Evolutionary conservation across 2,113 vertebrate genomes (phyloP).

Genomic region (Oreochromis aureus): DNA sequence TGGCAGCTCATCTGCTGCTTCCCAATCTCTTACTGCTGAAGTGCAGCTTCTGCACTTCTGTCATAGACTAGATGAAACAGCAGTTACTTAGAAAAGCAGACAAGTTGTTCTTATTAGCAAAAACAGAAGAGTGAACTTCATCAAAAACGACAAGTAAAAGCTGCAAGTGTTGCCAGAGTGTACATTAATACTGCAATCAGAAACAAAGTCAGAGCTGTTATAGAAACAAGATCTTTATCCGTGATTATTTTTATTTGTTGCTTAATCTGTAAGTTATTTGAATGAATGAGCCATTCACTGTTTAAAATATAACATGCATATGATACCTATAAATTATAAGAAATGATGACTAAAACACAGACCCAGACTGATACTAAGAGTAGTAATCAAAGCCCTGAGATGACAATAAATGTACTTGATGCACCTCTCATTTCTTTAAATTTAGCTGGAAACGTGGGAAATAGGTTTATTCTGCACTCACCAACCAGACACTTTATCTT

Average conservation of each 20-base stretch:
- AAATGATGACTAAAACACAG: not conserved
- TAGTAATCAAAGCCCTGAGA: not conserved
- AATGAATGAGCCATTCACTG: not conserved
- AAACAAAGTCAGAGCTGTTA: not conserved
- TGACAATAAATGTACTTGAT: not conserved
- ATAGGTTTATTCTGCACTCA: too few relatives aligned
- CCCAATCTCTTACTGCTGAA: not conserved
- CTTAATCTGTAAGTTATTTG: not conserved
- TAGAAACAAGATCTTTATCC: not conserved
- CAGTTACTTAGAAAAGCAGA: not conserved
- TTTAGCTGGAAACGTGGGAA: too few relatives aligned
- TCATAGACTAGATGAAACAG: not conserved
- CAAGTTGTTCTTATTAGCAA: not conserved
- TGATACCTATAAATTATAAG: not conserved
- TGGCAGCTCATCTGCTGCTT: conserved; percentile 34
- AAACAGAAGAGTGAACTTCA: conserved; percentile 4
- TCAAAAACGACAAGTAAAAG: not conserved
- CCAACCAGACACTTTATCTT: too few relatives aligned
- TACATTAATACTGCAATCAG: accelerated
- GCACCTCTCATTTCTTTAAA: too few relatives aligned
- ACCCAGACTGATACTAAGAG: not conserved
- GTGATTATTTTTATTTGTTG: not conserved
- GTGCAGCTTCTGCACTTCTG: not conserved
- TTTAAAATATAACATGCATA: not conserved
- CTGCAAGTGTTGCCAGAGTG: not conserved